These are phyloP conservation scores for Austrolebias charrua DNA, from an alignment of 2,797 vertebrate genomes.

Conservation along the genomic window DNA sequence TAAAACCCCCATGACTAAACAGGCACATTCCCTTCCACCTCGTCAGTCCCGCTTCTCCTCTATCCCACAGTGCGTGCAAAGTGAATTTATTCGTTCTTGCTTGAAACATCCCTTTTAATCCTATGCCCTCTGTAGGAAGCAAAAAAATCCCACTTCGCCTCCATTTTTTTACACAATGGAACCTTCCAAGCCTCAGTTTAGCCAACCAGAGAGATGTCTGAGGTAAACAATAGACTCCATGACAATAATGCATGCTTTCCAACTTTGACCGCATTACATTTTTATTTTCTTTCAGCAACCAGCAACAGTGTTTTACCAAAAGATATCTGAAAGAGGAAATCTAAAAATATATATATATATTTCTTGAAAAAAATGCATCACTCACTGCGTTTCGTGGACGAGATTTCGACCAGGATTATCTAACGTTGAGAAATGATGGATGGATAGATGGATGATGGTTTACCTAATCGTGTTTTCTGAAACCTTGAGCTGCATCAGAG, in stretches of 20 bases:
- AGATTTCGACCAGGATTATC: no score
- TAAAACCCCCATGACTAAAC: slow-evolving; percentile 23
- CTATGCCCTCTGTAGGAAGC: slow-evolving; percentile 10
- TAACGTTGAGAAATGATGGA: no score
- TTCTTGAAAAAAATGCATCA: no score
- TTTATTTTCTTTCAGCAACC: slow-evolving; percentile 19
- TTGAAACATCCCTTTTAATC: slow-evolving; percentile 11
- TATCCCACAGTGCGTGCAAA: neutral
- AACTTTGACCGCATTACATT: slow-evolving; percentile 24
- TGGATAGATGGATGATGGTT: no score
- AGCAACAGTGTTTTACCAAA: neutral
- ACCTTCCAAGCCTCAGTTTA: slow-evolving; percentile 53
- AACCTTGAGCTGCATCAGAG: slow-evolving; percentile 35
- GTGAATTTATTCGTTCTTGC: slow-evolving; percentile 10
- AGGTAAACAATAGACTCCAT: slow-evolving; percentile 74
- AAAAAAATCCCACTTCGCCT: slow-evolving; percentile 33
- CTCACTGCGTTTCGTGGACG: neutral
- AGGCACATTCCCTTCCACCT: slow-evolving; percentile 26
- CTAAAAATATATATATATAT: no score
- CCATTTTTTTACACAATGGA: slow-evolving; percentile 70
- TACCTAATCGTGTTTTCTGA: slow-evolving; percentile 51
- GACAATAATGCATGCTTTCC: slow-evolving; percentile 44
- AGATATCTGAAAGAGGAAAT: no score
- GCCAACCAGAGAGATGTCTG: slow-evolving; percentile 61
- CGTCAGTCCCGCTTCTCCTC: slow-evolving; percentile 15